phyloP scores from a whole-genome alignment of 1,140 invertebrate genomes.

The Trachymyrmex septentrionalis region DNA sequence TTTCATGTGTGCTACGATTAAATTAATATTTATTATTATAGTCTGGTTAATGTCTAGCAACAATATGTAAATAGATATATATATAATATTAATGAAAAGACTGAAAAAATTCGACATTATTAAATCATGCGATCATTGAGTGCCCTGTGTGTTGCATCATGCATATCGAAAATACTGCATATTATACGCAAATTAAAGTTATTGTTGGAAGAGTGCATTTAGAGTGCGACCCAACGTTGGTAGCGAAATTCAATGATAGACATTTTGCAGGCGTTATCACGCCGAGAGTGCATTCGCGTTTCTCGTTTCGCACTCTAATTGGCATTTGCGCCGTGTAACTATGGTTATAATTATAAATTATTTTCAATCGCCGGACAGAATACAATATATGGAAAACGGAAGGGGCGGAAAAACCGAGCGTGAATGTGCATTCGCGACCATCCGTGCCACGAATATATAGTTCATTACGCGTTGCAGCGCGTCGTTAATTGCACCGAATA shows the following conservation, averaged over 20 bases:
- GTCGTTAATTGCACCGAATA: slow-evolving; percentile 76
- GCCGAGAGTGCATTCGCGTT: slow-evolving; percentile 24
- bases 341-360: slow-evolving; percentile 72
- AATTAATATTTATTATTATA: not conserved
- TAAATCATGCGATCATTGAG: not conserved
- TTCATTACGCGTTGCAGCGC: slow-evolving; percentile 73
- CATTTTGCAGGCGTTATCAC: slow-evolving; percentile 27
- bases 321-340: slow-evolving; percentile 50
- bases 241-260: slow-evolving; percentile 36
- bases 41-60: not conserved
- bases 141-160: not conserved
- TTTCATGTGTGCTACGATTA: not conserved
- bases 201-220: slow-evolving; percentile 32
- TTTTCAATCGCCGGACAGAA: slow-evolving; percentile 72
- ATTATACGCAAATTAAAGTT: slow-evolving; percentile 15
- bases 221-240: not conserved
- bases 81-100: not conserved
- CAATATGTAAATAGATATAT: not conserved
- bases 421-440: slow-evolving; percentile 60
- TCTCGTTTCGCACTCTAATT: slow-evolving; percentile 74
- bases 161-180: not conserved
- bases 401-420: not conserved
- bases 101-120: not conserved
- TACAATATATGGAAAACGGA: slow-evolving; percentile 59
- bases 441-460: slow-evolving; percentile 74